Conservation (phyloP, 1,140 invertebrate genomes). For the Bombus confusus region DNA sequence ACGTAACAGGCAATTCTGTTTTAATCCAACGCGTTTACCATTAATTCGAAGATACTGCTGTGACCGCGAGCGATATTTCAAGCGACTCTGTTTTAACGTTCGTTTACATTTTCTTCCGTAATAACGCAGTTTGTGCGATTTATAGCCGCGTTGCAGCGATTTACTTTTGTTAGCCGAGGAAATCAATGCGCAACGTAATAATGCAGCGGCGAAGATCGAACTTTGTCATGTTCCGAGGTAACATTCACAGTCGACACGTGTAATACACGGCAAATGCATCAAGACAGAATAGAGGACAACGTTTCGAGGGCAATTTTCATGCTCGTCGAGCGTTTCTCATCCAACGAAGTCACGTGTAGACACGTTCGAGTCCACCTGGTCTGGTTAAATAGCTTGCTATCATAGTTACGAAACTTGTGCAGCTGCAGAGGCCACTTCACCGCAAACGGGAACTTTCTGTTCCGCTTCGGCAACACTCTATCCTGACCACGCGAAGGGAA, state of each 20-base stretch:
- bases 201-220: too few species aligned
- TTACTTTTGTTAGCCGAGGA: too few species aligned
- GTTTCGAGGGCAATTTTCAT: conserved; percentile 5
- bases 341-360: neutral
- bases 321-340: neutral
- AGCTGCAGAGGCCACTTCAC: neutral
- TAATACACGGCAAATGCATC: too few species aligned
- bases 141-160: too few species aligned
- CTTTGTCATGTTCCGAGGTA: too few species aligned
- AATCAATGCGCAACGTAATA: too few species aligned
- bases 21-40: neutral
- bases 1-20: neutral
- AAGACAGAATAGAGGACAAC: neutral
- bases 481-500: neutral
- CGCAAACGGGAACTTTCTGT: conserved; percentile 6
- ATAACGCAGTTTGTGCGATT: too few species aligned
- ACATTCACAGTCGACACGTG: too few species aligned
- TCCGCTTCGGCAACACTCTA: conserved; percentile 5
- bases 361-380: conserved; percentile 8
- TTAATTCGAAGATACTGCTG: neutral
- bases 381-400: conserved; percentile 10
- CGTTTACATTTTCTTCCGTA: too few species aligned
- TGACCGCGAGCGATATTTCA: too few species aligned
- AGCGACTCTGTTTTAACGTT: too few species aligned
- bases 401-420: conserved; percentile 2